Conservation (phyloP, 1,140 invertebrate species). For the Megathymus violae region DNA sequence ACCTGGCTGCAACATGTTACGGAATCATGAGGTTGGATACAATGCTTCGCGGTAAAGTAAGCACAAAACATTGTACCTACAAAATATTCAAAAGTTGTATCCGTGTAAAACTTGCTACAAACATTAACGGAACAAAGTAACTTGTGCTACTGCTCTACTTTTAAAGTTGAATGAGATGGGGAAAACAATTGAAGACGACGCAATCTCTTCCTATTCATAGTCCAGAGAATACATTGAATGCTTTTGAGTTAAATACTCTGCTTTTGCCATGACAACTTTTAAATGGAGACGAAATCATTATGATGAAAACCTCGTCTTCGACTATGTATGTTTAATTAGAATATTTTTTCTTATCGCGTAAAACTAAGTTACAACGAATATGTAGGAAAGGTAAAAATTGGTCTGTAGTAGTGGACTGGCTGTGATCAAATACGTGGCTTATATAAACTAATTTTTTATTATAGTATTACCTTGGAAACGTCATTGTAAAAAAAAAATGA, state of each 20-base stretch:
- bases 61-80: background rate
- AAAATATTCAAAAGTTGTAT: background rate
- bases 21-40: too few relatives aligned
- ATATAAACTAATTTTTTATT: too few relatives aligned
- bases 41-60: background rate
- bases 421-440: too few relatives aligned
- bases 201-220: slow-evolving; percentile 3
- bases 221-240: slow-evolving; percentile 22
- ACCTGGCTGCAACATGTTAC: too few relatives aligned
- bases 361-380: too few relatives aligned
- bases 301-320: too few relatives aligned
- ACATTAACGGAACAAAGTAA: background rate
- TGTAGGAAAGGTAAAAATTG: too few relatives aligned
- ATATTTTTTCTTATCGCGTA: too few relatives aligned
- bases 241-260: slow-evolving; percentile 30
- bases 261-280: slow-evolving; percentile 3
- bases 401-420: too few relatives aligned
- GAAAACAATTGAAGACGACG: slow-evolving; percentile 5
- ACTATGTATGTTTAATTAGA: too few relatives aligned
- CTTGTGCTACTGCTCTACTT: background rate
- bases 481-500: too few relatives aligned
- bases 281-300: background rate
- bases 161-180: slow-evolving; percentile 3
- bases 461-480: too few relatives aligned
- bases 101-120: background rate